Conservation (phyloP, 2,888 invertebrate genomes). For the Polymixis lichenea region DNA sequence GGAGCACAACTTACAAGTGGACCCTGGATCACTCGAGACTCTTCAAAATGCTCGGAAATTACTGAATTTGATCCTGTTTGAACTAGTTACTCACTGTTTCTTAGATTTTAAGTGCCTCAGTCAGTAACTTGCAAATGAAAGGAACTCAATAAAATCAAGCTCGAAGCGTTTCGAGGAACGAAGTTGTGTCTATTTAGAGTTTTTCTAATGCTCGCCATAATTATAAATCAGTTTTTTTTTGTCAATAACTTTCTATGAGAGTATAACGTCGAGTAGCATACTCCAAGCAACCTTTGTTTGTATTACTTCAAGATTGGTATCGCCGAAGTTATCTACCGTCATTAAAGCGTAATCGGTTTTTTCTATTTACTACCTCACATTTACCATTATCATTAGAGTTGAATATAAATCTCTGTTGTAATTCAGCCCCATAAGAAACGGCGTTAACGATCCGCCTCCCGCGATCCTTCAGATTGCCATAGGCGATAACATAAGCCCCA, state of each 20-base stretch:
- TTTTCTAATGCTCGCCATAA: neutral
- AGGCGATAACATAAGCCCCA: constrained; percentile 71
- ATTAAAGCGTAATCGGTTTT: constrained; percentile 40
- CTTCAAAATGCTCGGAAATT: constrained; percentile 60
- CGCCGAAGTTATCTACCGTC: constrained; percentile 22
- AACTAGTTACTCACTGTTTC: constrained; percentile 63
- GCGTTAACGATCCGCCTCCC: constrained; percentile 72
- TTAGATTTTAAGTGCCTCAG: constrained; percentile 48
- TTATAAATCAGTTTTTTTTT: neutral
- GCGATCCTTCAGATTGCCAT: constrained; percentile 65
- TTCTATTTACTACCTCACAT: constrained; percentile 50
- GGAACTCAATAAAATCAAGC: constrained; percentile 40
- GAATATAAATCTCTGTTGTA: constrained; percentile 67
- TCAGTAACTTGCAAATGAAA: constrained; percentile 50
- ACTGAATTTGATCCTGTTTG: constrained; percentile 58
- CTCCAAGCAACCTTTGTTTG: constrained; percentile 1
- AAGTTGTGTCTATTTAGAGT: constrained; percentile 3
- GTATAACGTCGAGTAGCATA: neutral
- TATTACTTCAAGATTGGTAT: constrained; percentile 21
- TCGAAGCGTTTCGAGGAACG: neutral
- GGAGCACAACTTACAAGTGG: constrained; percentile 65
- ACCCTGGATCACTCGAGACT: constrained; percentile 56
- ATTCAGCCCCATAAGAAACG: constrained; percentile 70
- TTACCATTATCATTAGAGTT: constrained; percentile 64
- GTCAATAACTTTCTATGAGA: neutral